phyloP scores from a whole-genome alignment of 2,888 invertebrate genomes.

The Hirtodrosophila histrioides region DNA sequence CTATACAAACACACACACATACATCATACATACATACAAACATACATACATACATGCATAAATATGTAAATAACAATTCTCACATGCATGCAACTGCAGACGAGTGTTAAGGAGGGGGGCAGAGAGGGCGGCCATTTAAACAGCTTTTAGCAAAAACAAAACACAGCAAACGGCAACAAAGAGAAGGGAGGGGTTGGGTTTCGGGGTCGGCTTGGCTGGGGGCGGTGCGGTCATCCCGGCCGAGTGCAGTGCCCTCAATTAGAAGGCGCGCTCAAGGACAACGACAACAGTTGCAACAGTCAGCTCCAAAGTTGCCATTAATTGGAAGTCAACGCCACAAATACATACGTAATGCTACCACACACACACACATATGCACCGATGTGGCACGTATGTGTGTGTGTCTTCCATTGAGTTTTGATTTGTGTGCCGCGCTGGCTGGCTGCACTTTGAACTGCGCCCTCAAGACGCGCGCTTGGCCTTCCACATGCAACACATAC shows the following conservation, averaged over 20 bases:
- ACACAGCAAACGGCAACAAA: conserved; percentile 22
- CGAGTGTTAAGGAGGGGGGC: conserved; percentile 24
- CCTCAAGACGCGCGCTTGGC: conserved; percentile 50
- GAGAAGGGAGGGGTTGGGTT: not conserved
- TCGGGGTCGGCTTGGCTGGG: not conserved
- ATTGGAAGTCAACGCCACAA: conserved; percentile 56
- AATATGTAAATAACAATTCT: conserved; percentile 31
- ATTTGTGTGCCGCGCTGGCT: conserved; percentile 12
- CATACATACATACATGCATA: conserved; percentile 28
- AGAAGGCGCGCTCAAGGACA: conserved; percentile 78
- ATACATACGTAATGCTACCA: conserved; percentile 45
- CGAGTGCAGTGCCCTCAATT: conserved; percentile 82
- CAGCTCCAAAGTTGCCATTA: conserved; percentile 52
- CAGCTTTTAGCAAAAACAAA: conserved; percentile 51
- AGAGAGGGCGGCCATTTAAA: conserved; percentile 33
- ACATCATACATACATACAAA: conserved; percentile 15
- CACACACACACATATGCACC: conserved; percentile 5
- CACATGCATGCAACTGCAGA: conserved; percentile 16
- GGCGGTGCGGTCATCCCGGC: conserved; percentile 59
- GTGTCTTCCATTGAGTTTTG: conserved; percentile 27
- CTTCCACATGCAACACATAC: conserved; percentile 30
- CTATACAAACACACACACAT: conserved; percentile 32
- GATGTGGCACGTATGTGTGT: conserved; percentile 5
- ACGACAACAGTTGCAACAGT: conserved; percentile 40
- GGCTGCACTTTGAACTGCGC: conserved; percentile 39